Evolutionary conservation across 2,113 vertebrate genomes (phyloP).

Genomic region (Sminthopsis crassicaudata): DNA sequence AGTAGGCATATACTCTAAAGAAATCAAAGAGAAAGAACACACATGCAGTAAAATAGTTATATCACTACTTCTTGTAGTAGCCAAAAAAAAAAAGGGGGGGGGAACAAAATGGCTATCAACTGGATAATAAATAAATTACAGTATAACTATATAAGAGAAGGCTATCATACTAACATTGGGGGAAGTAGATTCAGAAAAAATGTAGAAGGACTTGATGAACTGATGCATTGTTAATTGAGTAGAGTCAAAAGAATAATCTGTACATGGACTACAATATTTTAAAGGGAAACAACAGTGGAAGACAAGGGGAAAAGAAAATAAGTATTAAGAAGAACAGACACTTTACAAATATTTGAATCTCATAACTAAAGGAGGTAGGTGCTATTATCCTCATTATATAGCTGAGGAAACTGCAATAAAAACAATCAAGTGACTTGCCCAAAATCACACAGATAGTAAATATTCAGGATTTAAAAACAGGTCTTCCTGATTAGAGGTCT

Average conservation of each 20-base stretch:
- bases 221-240: not conserved
- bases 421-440: not conserved
- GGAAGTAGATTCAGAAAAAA: not conserved
- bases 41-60: not conserved
- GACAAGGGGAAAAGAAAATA: not conserved
- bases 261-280: not conserved
- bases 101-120: not conserved
- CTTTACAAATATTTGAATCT: not conserved
- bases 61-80: not conserved
- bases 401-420: not conserved
- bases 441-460: not conserved
- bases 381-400: not conserved
- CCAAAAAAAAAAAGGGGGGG: not conserved
- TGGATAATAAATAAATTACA: not conserved
- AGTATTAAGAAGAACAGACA: not conserved
- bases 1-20: not conserved
- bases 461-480: not conserved
- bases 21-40: not conserved
- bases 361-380: not conserved
- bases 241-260: not conserved
- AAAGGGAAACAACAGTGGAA: not conserved
- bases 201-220: not conserved
- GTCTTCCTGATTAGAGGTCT: not conserved
- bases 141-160: not conserved
- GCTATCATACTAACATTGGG: not conserved